Base-by-base conservation (phyloP, 2,888 invertebrate genomes). In the Poecilobothrus nobilitatus region DNA sequence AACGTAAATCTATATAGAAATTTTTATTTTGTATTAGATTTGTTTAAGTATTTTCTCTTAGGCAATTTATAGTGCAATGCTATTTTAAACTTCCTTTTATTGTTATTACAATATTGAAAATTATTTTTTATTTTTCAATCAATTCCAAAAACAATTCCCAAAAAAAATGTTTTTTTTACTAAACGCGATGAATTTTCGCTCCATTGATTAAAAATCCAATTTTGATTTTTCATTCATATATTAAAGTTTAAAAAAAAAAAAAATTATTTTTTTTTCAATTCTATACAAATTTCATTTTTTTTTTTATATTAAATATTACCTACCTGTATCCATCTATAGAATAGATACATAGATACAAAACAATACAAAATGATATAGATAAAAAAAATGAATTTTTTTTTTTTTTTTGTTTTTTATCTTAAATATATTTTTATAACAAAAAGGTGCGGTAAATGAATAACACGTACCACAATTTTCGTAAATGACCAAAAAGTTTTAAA, bases 191-290 rank as follows among this genome's bases (percentile, higher is more conserved):
- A 53, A 53, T 53, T 53, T 53, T 53, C 53, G 53, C 53, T 53
- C 15, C 53, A 53, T 53, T 53, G 53, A 53, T 53, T 53, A 53
- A 53, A 53, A 53, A 53, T 53, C 18, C 18, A 53, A 53, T 53
- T 53, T 53, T 53, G n/a, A 53, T 12, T 53, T 53, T 53, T 53
- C 53, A 53, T 53, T 53, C 53, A 53, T 53, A 53, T 53, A 53
- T 53, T 53, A 53, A 53, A 53, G n/a, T n/a, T n/a, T n/a, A n/a
- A n/a, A n/a, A n/a, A n/a, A n/a, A n/a, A n/a, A n/a, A n/a, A n/a
- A n/a, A n/a, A 12, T 53, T 53, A 15, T 53, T 53, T 53, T 41
- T 41, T 41, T 41, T 41, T 41, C 12, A 12, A 6, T 41, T 41
- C 15, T 41, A 9, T 15, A 12, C 15, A 41, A 12, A 15, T 41